Conservation (phyloP, 2,888 invertebrate genomes). For the Ormyrus rosae region DNA sequence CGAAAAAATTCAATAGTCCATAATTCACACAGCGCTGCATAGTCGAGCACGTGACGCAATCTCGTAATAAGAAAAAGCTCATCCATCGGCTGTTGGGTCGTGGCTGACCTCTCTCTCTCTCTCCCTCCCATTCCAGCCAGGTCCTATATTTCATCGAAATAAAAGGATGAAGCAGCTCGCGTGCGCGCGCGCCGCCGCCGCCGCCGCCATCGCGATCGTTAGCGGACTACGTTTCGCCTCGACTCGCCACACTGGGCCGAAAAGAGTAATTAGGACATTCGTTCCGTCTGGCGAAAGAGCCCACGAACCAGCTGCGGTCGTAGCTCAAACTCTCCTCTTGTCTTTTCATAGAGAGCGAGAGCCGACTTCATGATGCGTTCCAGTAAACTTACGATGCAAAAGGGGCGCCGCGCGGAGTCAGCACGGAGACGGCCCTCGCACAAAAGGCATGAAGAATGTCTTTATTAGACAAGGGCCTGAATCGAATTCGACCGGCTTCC, state of each 20-base stretch:
- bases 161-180: constrained; percentile 50
- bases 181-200: constrained; percentile 13
- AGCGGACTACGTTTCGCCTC: not conserved
- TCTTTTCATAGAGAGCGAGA: not conserved
- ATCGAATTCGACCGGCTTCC: constrained; percentile 66
- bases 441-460: constrained; percentile 74
- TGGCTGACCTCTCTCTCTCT: too few relatives aligned
- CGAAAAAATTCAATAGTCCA: constrained; percentile 32
- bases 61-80: constrained; percentile 50
- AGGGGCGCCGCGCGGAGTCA: constrained; percentile 8
- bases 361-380: constrained; percentile 50
- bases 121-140: not conserved
- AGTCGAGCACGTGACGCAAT: constrained; percentile 21
- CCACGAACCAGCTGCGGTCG: constrained; percentile 57
- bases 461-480: constrained; percentile 70
- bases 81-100: not conserved
- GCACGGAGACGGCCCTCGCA: constrained; percentile 48
- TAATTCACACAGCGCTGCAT: constrained; percentile 35
- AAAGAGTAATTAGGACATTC: constrained; percentile 61
- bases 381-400: constrained; percentile 45
- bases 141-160: constrained; percentile 47
- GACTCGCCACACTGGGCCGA: not conserved
- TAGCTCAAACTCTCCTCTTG: constrained; percentile 46
- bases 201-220: not conserved
- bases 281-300: constrained; percentile 50